Evolutionary conservation across 1,140 invertebrate species (phyloP).

Genomic region (Drosophila kohkoa): DNA sequence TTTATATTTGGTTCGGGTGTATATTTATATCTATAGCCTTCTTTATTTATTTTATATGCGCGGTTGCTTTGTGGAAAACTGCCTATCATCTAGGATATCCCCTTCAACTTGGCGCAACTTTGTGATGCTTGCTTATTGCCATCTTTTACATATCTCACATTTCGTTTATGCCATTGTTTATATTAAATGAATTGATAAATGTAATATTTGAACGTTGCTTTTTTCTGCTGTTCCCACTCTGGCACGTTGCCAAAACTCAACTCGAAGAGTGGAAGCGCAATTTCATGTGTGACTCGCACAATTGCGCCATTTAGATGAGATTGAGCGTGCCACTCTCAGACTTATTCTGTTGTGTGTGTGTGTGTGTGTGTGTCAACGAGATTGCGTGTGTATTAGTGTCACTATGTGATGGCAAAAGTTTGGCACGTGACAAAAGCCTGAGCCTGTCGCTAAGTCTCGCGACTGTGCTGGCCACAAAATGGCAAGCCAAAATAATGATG

Average conservation of each 20-base stretch:
- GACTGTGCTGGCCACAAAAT: slow-evolving; percentile 70
- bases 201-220: slow-evolving; percentile 5
- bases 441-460: slow-evolving; percentile 47
- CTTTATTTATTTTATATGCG: too few species aligned
- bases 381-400: slow-evolving; percentile 12
- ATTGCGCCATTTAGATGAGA: slow-evolving; percentile 79
- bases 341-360: neutral
- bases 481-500: slow-evolving; percentile 76
- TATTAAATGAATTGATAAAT: slow-evolving; percentile 34
- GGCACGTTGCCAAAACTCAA: slow-evolving; percentile 39
- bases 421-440: slow-evolving; percentile 75
- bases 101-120: neutral
- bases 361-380: neutral
- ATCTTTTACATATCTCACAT: slow-evolving; percentile 5
- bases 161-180: slow-evolving; percentile 17
- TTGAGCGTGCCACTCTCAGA: slow-evolving; percentile 37
- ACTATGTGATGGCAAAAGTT: slow-evolving; percentile 58
- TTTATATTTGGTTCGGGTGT: too few species aligned
- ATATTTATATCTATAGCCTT: too few species aligned
- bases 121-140: slow-evolving; percentile 6
- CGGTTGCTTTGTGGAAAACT: too few species aligned
- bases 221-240: neutral
- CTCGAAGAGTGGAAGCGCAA: slow-evolving; percentile 44
- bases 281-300: slow-evolving; percentile 73
- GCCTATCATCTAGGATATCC: too few species aligned